Evolutionary conservation across 2,888 invertebrate species (phyloP), one percentile per base, ranked within the genome.

Genomic region (Heteromyza rotundicornis): DNA sequence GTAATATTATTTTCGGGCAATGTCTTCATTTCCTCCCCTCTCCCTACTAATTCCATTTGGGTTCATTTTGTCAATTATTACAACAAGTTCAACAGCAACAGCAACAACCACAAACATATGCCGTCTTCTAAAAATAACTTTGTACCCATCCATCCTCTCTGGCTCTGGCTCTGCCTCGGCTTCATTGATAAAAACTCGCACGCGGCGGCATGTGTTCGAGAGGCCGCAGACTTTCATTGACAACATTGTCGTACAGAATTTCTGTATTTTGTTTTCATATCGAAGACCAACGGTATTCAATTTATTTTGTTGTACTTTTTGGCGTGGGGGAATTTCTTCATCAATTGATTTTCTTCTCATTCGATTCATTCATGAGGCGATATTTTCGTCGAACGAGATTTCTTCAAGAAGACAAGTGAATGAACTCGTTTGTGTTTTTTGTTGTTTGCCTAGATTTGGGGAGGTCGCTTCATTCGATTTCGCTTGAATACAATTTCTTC

Each of bases 61-160:
- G 55, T 55, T 55, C 17, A 55, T 36, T 40, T 55, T 36, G 40
- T 55, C 55, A 55, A 55, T 36, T 55, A 36, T 17, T 14, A 40
- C 40, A 40, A 53, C 40, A 40, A 40, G 40, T 3, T 12, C 40
- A 40, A 40, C n/a, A n/a, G n/a, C n/a, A n/a, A n/a, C n/a, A 51
- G 16, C 51, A 51, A 22, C 23, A 19, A 24, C 51, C n/a, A n/a
- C n/a, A 5, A 32, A 32, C 55, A 55, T 23, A 36, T 55, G 55
- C 20, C 55, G 55, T 22, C 22, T 22, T 36, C 27, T 55, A 40
- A 55, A 55, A 55, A 55, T 40, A 55, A 20, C 19, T 20, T 27
- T 27, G 27, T 27, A n/a, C n/a, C n/a, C n/a, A n/a, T n/a, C n/a
- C 23, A 51, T 24, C 16, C 23, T 2, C 19, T 16, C 17, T 44